Evolutionary conservation across 2,888 invertebrate genomes (phyloP), one percentile per base, ranked within the genome.

Genomic region (Eilema depressum): DNA sequence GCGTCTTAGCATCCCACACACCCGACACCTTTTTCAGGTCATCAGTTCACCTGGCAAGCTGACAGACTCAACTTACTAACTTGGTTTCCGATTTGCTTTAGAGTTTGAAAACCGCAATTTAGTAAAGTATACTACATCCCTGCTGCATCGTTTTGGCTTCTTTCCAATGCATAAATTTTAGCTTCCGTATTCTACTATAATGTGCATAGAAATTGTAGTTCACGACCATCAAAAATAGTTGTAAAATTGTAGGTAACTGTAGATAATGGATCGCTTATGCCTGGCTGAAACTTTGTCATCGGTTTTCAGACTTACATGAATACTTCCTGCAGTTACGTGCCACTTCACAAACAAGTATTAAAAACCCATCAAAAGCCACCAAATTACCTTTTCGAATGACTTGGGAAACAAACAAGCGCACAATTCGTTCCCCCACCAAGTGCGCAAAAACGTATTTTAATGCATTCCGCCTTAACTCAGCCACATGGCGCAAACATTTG

Each of bases 401-500:
- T 53, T 53, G n/a, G 53, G n/a, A n/a, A 17, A 20, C 47, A 20
- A 20, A 47, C 53, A 53, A 53, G 7, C 17, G 12, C 28, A 47
- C 25, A 23, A 37, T 17, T 67, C 47, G 25, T 67, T 53, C 8
- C 25, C 56, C n/a, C 28, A 26, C 64, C 30, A 37, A 68, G 62
- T 26, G 57, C 47, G 59, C 59, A 60, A 30, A 60, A 64, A 26
- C 66, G 28, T 62, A 66, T 56, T 69, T 62, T 53, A 62, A 41
- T 66, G 61, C 26, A 61, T 56, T 26, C 66, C 33, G 23, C 41
- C 61, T 64, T 33, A 56, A 56, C 62, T 41, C 17, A 33, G 26
- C 62, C 68, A 73, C 59, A 62, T 71, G 68, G 59, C 47, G 69
- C 66, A 64, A 73, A 74, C 72, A 69, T 72, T 78, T 47, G 37